Evolutionary conservation across 2,797 vertebrate species (phyloP).

Genomic region (Vireo griseus): DNA sequence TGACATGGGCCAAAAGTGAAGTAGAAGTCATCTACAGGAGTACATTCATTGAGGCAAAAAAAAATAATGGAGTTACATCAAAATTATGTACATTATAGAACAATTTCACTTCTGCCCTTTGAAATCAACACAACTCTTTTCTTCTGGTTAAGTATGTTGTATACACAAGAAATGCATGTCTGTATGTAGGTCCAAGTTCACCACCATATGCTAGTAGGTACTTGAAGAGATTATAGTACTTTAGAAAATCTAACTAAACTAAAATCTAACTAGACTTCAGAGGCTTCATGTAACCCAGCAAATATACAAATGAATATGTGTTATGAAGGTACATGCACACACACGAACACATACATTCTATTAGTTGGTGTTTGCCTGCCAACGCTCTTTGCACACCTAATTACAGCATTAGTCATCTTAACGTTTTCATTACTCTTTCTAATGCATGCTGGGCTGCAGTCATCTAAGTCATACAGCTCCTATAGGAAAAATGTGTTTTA

Average conservation of each 20-base stretch:
- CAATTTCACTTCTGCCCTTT: background rate
- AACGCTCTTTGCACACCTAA: constrained; percentile 16
- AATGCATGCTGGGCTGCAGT: background rate
- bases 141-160: background rate
- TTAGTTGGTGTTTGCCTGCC: background rate
- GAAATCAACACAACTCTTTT: background rate
- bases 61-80: background rate
- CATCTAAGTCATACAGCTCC: constrained; percentile 7
- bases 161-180: background rate
- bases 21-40: background rate
- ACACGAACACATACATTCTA: background rate
- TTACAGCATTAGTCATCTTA: constrained; percentile 44
- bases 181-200: background rate
- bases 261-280: background rate
- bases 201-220: background rate
- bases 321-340: background rate
- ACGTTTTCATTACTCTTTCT: constrained; percentile 44
- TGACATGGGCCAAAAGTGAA: background rate
- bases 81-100: background rate
- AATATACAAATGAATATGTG: background rate
- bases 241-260: background rate
- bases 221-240: background rate
- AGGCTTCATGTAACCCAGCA: background rate
- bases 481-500: constrained; percentile 18
- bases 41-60: background rate